Evolutionary conservation across 53 echinoderm and acorn worm genomes (phyloP).

Genomic region (Holothuria scabra): DNA sequence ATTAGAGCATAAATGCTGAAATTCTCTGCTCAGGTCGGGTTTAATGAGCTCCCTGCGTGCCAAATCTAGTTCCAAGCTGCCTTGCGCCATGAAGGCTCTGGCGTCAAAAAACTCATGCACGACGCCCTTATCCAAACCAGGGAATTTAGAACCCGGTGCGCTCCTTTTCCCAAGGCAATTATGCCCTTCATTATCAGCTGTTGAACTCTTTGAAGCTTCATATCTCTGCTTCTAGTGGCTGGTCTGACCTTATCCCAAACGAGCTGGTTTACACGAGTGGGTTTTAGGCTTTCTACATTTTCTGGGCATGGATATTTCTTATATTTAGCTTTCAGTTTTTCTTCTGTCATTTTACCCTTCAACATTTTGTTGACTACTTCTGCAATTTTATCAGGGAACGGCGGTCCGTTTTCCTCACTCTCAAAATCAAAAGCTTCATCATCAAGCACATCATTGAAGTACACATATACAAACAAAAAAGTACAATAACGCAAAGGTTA

Average conservation of each 20-base stretch:
- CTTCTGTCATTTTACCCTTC: conserved; percentile 8
- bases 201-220: conserved; percentile 16
- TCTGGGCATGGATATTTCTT: conserved; percentile 17
- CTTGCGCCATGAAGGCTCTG: conserved; percentile 34
- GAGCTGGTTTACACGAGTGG: conserved; percentile 37
- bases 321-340: conserved; percentile 32
- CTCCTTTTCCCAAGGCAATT: conserved; percentile 26
- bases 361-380: conserved; percentile 24
- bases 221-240: conserved; percentile 24
- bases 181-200: conserved; percentile 40
- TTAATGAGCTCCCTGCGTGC: conserved; percentile 8
- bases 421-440: too few species aligned
- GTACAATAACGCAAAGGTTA: too few species aligned
- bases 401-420: conserved; percentile 1
- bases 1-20: too few species aligned
- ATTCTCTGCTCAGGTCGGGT: too few species aligned
- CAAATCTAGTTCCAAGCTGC: conserved; percentile 19
- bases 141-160: conserved; percentile 24
- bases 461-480: too few species aligned
- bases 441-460: conserved; percentile 19
- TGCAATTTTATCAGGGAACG: conserved; percentile 22
- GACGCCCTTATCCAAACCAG: conserved; percentile 26
- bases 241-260: conserved; percentile 40
- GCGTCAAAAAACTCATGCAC: conserved; percentile 23
- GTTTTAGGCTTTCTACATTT: conserved; percentile 1